These are phyloP conservation scores for Drosophila oshimai DNA, from an alignment of 1,140 invertebrate genomes.

Conservation along the genomic window DNA sequence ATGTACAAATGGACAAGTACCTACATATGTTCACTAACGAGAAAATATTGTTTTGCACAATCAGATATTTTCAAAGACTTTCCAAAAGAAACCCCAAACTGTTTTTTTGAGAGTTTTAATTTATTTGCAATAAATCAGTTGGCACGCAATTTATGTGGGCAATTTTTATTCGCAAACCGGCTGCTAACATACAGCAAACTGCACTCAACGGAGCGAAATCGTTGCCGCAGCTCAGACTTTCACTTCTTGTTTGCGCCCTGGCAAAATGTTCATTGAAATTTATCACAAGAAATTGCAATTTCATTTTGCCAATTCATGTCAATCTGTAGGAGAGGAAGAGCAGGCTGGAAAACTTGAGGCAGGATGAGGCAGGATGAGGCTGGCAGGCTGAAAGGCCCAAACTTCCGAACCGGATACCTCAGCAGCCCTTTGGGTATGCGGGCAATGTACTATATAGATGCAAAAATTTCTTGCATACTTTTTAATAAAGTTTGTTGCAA, in stretches of 20 bases:
- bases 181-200: conserved; percentile 47
- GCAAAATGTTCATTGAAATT: conserved; percentile 69
- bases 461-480: conserved; percentile 69
- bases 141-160: conserved; percentile 13
- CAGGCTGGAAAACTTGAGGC: neutral
- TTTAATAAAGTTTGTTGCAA: conserved; percentile 75
- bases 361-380: neutral
- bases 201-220: conserved; percentile 59
- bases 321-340: conserved; percentile 38
- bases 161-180: conserved; percentile 23
- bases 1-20: neutral
- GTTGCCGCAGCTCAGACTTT: conserved; percentile 25
- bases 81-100: neutral
- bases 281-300: conserved; percentile 78
- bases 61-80: neutral
- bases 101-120: conserved; percentile 1
- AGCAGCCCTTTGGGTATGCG: conserved; percentile 12
- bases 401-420: conserved; percentile 27
- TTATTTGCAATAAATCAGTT: conserved; percentile 19
- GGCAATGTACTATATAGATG: conserved; percentile 54
- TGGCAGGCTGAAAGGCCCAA: conserved; percentile 5
- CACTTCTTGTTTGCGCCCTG: conserved; percentile 30
- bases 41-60: neutral
- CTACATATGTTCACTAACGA: neutral
- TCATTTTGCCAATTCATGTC: conserved; percentile 73